Evolutionary conservation across 2,797 vertebrate species (phyloP).

Genomic region (Intellagama lesueurii): DNA sequence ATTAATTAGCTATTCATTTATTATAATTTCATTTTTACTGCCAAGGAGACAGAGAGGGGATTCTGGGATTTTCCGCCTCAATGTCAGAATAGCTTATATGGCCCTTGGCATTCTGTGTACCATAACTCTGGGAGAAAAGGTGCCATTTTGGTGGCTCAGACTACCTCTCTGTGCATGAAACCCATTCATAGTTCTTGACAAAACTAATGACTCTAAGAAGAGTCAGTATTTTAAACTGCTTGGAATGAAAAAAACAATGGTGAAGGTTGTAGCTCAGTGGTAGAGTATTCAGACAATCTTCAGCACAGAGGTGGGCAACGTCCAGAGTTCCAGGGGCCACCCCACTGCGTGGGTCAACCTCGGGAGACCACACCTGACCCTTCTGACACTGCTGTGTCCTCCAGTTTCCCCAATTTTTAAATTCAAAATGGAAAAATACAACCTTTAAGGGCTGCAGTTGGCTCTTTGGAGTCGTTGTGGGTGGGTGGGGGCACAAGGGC

Average conservation of each 20-base stretch:
- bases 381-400: no score
- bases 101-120: neutral
- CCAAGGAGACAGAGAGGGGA: neutral
- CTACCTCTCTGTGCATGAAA: neutral
- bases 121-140: neutral
- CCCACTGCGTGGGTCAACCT: no score
- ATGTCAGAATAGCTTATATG: neutral
- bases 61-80: neutral
- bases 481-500: no score
- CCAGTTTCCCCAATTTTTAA: no score
- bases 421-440: no score
- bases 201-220: no score
- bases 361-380: no score
- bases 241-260: neutral
- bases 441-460: no score
- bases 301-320: no score
- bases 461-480: no score
- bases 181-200: neutral
- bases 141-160: neutral
- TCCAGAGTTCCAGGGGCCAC: no score
- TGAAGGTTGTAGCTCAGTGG: neutral
- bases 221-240: neutral
- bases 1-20: neutral
- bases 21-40: neutral
- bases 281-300: no score